These are phyloP conservation scores for Oriolus oriolus DNA, from an alignment of 2,113 vertebrate species.

Conservation along the genomic window DNA sequence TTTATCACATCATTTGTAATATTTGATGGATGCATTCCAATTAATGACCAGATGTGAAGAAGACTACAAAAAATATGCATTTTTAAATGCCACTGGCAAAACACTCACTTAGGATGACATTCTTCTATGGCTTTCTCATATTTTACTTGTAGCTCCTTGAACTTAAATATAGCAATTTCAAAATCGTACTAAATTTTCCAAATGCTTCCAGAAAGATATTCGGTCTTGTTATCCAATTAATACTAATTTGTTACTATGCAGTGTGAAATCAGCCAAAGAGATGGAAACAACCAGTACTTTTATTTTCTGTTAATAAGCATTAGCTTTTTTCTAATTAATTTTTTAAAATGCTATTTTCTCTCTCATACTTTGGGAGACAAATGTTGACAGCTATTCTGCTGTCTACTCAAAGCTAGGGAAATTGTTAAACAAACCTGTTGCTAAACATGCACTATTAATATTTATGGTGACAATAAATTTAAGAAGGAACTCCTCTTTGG, in stretches of 20 bases:
- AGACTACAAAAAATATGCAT: background rate
- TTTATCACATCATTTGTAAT: background rate
- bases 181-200: background rate
- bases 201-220: background rate
- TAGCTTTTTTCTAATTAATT: background rate
- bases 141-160: background rate
- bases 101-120: background rate
- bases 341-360: background rate
- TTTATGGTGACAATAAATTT: background rate
- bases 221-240: background rate
- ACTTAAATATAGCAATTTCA: background rate
- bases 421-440: constrained; percentile 15
- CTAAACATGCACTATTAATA: constrained; percentile 8
- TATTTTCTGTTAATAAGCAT: background rate
- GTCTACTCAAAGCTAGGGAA: background rate
- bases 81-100: background rate
- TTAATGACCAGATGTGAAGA: background rate
- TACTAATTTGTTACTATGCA: background rate
- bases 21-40: background rate
- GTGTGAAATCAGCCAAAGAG: background rate
- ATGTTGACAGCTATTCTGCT: background rate
- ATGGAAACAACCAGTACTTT: background rate
- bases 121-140: background rate
- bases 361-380: background rate
- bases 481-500: background rate